Evolutionary conservation across 2,113 vertebrate genomes (phyloP).

Genomic region (Zosterops pallidus): DNA sequence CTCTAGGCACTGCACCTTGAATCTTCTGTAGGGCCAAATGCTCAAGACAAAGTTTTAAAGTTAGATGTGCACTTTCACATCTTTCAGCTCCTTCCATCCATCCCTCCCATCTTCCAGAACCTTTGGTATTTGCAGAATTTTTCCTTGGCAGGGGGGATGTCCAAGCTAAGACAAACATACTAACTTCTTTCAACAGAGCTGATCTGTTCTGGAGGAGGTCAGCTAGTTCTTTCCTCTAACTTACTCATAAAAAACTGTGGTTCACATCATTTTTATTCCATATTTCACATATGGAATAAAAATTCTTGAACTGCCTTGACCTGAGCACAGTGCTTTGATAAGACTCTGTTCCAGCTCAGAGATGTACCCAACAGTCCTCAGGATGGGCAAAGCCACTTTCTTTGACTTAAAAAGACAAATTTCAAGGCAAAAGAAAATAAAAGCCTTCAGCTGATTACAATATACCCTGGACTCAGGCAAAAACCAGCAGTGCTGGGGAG

Average conservation of each 20-base stretch:
- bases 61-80: background rate
- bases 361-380: background rate
- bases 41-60: background rate
- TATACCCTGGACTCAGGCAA: background rate
- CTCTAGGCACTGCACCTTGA: background rate
- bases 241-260: background rate
- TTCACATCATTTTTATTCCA: background rate
- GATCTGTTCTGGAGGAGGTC: background rate
- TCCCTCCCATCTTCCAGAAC: background rate
- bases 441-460: background rate
- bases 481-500: background rate
- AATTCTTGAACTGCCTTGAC: background rate
- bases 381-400: background rate
- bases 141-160: background rate
- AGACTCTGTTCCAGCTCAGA: background rate
- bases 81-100: background rate
- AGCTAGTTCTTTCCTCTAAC: background rate
- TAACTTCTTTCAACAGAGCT: background rate
- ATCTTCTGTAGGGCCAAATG: background rate
- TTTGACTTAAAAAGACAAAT: background rate
- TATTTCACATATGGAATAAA: background rate
- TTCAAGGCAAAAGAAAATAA: background rate
- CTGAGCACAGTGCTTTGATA: background rate
- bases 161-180: background rate
- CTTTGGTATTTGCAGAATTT: background rate